Evolutionary conservation across 2,888 invertebrate species (phyloP).

Genomic region (Scaeva pyrastri): DNA sequence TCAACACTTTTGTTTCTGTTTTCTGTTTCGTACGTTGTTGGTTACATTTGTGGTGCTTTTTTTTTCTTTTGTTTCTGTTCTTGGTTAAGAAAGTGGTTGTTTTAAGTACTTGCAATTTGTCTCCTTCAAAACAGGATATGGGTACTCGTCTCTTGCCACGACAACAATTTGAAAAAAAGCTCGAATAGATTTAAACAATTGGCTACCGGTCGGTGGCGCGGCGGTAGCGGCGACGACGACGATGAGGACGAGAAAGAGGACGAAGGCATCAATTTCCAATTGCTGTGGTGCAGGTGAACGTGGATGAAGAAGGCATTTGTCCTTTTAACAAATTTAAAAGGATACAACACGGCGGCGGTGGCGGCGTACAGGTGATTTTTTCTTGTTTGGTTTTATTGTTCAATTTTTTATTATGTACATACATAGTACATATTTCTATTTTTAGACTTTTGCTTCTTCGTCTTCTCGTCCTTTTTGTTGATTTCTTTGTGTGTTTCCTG

Average conservation of each 20-base stretch:
- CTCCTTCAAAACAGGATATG: constrained; percentile 56
- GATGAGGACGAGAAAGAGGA: background rate
- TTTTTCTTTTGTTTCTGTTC: background rate
- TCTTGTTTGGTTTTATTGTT: background rate
- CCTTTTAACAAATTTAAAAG: constrained; percentile 37
- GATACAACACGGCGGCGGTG: constrained; percentile 11
- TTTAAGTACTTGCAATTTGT: constrained; percentile 63
- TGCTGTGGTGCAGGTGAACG: constrained; percentile 29
- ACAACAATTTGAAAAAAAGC: background rate
- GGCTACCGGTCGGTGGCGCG: background rate
- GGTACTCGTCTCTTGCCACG: constrained; percentile 14
- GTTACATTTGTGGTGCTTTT: constrained; percentile 31
- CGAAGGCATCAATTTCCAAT: constrained; percentile 17
- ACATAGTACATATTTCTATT: too few species aligned
- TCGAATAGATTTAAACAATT: constrained; percentile 46
- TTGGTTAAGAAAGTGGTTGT: constrained; percentile 44
- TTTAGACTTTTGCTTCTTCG: constrained; percentile 9
- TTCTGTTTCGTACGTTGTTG: constrained; percentile 11
- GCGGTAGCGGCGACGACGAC: background rate
- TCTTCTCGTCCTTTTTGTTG: constrained; percentile 4
- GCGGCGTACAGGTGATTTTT: constrained; percentile 46
- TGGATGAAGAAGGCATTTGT: constrained; percentile 16
- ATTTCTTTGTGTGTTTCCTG: constrained; percentile 32
- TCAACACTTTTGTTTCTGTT: constrained; percentile 33
- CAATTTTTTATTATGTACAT: background rate